These are phyloP conservation scores for Musca vetustissima DNA, from an alignment of 1,140 invertebrate species.

Conservation along the genomic window DNA sequence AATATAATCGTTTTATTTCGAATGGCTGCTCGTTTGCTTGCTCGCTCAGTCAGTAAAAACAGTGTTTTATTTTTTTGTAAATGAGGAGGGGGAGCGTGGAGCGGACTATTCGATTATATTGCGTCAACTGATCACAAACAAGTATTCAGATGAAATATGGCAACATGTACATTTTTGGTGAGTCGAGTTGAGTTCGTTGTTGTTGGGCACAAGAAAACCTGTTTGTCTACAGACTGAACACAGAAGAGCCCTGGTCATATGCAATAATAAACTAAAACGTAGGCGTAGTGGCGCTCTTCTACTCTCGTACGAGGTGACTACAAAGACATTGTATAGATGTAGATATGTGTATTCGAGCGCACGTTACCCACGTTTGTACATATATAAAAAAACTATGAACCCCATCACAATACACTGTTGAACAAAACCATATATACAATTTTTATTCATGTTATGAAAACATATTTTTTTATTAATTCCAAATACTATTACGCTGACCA, in stretches of 20 bases:
- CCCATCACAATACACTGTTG: no score
- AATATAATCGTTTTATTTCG: constrained; percentile 10
- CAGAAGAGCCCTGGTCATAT: constrained; percentile 6
- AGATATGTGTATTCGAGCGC: no score
- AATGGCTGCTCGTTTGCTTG: neutral
- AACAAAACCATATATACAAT: no score
- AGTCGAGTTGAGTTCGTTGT: neutral
- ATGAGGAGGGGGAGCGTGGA: neutral
- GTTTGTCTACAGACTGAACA: constrained; percentile 15
- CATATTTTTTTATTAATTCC: no score
- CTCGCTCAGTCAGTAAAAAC: neutral
- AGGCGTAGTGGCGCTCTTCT: constrained; percentile 14
- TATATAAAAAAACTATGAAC: no score
- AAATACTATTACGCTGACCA: no score
- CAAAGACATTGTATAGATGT: neutral
- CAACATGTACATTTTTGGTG: constrained; percentile 19
- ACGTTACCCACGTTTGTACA: no score
- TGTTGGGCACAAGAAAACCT: constrained; percentile 11
- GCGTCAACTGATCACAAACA: constrained; percentile 24
- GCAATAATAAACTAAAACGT: neutral
- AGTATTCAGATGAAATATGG: constrained; percentile 20
- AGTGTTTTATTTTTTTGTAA: neutral
- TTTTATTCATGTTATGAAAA: no score
- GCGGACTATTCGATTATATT: constrained; percentile 8
- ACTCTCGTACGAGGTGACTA: neutral